Base-by-base conservation (phyloP, 2,797 vertebrate species). In the Zenarchopterus dispar region DNA sequence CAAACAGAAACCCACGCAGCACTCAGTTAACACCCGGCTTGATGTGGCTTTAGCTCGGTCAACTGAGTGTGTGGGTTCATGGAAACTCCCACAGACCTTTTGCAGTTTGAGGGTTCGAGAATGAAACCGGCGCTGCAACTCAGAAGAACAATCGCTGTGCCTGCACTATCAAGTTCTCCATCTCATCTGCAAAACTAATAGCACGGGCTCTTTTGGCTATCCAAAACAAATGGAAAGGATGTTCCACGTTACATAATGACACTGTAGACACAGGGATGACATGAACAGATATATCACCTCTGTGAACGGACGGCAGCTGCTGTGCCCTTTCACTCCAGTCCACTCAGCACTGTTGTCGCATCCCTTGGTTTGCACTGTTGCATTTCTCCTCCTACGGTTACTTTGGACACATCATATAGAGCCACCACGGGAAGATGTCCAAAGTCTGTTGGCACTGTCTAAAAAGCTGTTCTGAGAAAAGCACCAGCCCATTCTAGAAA, bases 391-490 rank as follows among this genome's bases (percentile, higher is more conserved):
- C 54, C 62, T n/a, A 19, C 23, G 55, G 77, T 84, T 80, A 58
- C 74, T 79, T 64, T 78, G 70, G 75, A 82, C 56, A 45, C 50
- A 26, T 64, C 51, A 6, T 62, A 75, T 56, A 49, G 56, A 73
- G 63, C 62, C 54, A 71, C 28, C 9, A 23, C 65, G 46, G 55
- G 42, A 57, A 62, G 56, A 54, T 63, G 61, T 77, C 70, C 76
- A 67, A 67, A 74, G 70, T 48, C 53, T 72, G 67, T 61, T 84
- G 88, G 82, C 75, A 76, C 60, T 55, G 50, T 74, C 75, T 22
- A 41, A 62, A n/a, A 79, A 86, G 71, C 31, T 41, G 22, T 91
- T 91, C 89, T 87, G 73, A 88, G 89, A 92, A 93, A 81, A 63
- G 71, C 50, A 24, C n/a, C 41, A 1, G 18, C 58, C 54, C 53